phyloP scores from a whole-genome alignment of 2,797 vertebrate species.

The Pseudopleuronectes americanus region DNA sequence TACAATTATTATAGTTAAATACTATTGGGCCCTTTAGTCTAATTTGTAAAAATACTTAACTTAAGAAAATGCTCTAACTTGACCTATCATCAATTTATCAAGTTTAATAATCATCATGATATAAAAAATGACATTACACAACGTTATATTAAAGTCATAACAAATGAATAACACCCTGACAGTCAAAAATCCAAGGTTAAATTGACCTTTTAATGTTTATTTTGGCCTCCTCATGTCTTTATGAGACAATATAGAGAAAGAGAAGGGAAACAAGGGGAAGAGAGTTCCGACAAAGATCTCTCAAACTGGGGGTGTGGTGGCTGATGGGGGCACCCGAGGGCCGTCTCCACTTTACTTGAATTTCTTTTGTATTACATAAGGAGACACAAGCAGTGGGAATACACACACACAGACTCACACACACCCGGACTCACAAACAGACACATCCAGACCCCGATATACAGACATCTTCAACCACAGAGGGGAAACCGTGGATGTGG shows the following conservation, averaged over 20 bases:
- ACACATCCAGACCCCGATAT: neutral
- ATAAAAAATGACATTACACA: neutral
- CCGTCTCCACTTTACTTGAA: neutral
- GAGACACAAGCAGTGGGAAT: constrained; percentile 3
- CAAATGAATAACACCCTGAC: neutral
- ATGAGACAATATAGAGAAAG: neutral
- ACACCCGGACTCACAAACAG: neutral
- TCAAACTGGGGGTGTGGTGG: neutral
- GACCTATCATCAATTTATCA: neutral
- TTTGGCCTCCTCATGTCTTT: neutral
- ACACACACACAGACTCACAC: constrained; percentile 2
- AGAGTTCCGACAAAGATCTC: neutral
- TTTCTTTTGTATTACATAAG: constrained; percentile 16
- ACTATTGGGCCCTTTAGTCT: too few relatives aligned
- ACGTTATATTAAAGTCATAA: neutral
- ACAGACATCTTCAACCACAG: neutral
- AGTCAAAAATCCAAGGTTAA: constrained; percentile 4
- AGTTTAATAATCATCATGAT: neutral
- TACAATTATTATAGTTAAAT: too few relatives aligned
- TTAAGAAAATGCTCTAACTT: neutral
- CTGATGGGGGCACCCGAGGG: neutral
- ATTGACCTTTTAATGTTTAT: neutral
- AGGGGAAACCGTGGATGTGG: constrained; percentile 6
- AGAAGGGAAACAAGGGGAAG: too few relatives aligned
- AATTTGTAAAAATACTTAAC: too few relatives aligned